phyloP scores from a whole-genome alignment of 2,797 vertebrate species.

The Sebastes iracundus region DNA sequence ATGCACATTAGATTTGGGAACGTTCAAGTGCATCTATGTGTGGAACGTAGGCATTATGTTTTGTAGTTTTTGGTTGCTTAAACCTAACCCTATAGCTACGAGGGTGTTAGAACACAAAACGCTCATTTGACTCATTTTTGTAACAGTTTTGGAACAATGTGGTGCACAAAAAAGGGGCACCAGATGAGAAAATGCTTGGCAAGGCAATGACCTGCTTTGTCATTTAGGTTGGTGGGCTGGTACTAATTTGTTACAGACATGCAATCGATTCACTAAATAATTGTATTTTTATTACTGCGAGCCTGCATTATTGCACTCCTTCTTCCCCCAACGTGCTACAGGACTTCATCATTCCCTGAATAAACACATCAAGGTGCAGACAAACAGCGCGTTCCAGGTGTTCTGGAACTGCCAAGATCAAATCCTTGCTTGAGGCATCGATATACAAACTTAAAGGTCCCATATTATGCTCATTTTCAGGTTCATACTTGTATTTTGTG shows the following conservation, averaged over 20 bases:
- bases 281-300: not conserved
- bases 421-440: not conserved
- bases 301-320: not conserved
- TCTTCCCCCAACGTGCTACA: not conserved
- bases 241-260: not conserved
- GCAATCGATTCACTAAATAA: not conserved
- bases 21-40: not conserved
- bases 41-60: not conserved
- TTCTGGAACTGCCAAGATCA: not conserved
- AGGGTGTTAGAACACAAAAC: not conserved
- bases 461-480: no score
- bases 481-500: no score
- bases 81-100: not conserved
- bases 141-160: not conserved
- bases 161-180: not conserved
- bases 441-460: not conserved
- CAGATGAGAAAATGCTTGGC: not conserved
- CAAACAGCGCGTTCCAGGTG: not conserved
- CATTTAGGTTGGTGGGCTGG: not conserved
- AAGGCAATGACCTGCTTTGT: not conserved
- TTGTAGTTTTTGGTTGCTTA: not conserved
- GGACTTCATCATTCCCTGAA: not conserved
- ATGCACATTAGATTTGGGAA: not conserved
- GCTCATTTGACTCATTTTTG: not conserved
- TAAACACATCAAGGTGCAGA: not conserved